phyloP scores from a whole-genome alignment of 2,888 invertebrate species.

The Lamproptera curius region DNA sequence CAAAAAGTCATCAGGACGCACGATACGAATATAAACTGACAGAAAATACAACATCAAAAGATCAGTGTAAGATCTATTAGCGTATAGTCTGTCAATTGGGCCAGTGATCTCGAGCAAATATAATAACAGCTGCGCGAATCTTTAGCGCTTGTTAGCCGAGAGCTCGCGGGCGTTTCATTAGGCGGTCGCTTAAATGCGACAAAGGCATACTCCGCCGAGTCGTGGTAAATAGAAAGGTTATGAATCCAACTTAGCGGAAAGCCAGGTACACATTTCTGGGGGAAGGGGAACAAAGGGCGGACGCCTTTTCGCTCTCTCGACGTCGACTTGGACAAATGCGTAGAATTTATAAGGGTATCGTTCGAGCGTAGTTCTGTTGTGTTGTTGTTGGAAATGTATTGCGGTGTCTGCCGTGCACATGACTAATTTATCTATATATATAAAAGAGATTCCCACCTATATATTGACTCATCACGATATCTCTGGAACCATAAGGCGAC shows the following conservation, averaged over 20 bases:
- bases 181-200: constrained; percentile 50
- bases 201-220: constrained; percentile 39
- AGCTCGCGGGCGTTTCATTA: constrained; percentile 57
- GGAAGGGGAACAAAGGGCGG: constrained; percentile 8
- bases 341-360: too few species aligned
- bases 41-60: too few species aligned
- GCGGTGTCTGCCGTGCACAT: too few species aligned
- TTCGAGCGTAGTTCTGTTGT: too few species aligned
- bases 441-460: too few species aligned
- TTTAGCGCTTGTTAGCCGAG: constrained; percentile 38
- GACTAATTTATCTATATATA: too few species aligned
- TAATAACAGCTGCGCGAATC: constrained; percentile 47
- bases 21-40: too few species aligned
- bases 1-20: too few species aligned
- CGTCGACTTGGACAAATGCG: constrained; percentile 1
- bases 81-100: constrained; percentile 23
- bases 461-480: too few species aligned
- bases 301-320: constrained; percentile 5
- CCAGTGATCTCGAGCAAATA: constrained; percentile 41
- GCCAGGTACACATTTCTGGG: constrained; percentile 18
- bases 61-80: too few species aligned
- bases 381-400: too few species aligned
- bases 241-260: constrained; percentile 31
- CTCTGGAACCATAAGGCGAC: too few species aligned
- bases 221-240: constrained; percentile 30